Percentiles rank a stretch among this genome's conserved stretches.
These are phyloP conservation scores for Gyrodactylus salaris DNA, from an alignment of 1,140 invertebrate species.

Conservation along the genomic window DNA sequence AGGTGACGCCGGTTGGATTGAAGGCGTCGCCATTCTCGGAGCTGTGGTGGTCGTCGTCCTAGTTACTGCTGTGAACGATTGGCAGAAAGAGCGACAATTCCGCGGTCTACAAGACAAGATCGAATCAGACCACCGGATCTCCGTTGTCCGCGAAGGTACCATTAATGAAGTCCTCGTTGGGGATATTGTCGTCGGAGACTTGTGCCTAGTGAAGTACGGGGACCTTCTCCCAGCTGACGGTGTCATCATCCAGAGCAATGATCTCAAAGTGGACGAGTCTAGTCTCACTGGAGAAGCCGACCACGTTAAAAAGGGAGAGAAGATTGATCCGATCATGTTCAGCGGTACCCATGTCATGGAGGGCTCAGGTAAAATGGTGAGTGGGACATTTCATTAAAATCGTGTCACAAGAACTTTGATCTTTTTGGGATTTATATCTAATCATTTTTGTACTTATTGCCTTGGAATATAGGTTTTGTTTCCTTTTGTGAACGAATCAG, in stretches of 20 bases:
- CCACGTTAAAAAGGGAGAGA: conserved; percentile 82
- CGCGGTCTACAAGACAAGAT: conserved; percentile 76
- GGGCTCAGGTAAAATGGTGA: conserved; percentile 85
- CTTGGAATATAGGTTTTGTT: no score
- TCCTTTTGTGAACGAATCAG: no score
- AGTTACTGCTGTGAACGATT: conserved; percentile 95
- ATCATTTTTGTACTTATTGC: neutral
- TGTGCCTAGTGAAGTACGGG: conserved; percentile 41
- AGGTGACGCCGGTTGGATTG: conserved; percentile 39
- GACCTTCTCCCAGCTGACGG: conserved; percentile 90
- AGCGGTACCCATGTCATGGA: conserved; percentile 96
- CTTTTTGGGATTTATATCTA: neutral
- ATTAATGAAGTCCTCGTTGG: conserved; percentile 71
- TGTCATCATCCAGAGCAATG: conserved; percentile 84
- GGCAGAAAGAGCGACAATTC: conserved; percentile 90
- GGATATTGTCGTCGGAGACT: conserved; percentile 89
- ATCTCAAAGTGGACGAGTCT: conserved; percentile 88
- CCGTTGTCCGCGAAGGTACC: conserved; percentile 59
- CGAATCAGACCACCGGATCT: conserved; percentile 90
- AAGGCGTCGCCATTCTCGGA: conserved; percentile 78
- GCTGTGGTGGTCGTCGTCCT: conserved; percentile 87
- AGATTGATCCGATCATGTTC: conserved; percentile 67
- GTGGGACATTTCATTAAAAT: no score
- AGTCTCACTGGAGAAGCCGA: conserved; percentile 94
- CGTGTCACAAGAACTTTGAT: no score